Conservation (phyloP, 1,140 invertebrate species). For the Telenomus remus region DNA sequence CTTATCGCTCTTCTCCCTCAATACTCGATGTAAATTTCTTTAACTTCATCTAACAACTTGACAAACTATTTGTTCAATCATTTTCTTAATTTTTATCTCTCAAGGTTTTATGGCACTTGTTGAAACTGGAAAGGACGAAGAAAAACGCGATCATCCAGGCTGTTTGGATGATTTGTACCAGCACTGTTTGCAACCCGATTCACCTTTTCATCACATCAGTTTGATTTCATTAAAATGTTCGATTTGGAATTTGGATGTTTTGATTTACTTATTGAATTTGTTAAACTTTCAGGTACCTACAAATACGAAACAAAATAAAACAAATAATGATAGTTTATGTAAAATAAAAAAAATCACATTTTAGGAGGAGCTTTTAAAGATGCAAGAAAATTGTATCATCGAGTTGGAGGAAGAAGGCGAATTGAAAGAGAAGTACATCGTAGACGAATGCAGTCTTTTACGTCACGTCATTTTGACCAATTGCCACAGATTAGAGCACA, state of each 20-base stretch:
- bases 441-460: conserved; percentile 67
- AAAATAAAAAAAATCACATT: conserved; percentile 10
- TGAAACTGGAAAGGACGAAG: conserved; percentile 46
- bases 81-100: neutral
- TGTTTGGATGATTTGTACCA: conserved; percentile 66
- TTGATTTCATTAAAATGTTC: conserved; percentile 65
- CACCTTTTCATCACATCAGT: conserved; percentile 67
- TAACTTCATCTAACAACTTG: too few relatives aligned
- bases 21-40: conserved; percentile 66
- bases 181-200: conserved; percentile 62
- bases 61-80: neutral
- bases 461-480: conserved; percentile 66
- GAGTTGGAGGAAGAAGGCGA: conserved; percentile 47
- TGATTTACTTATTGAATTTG: conserved; percentile 63
- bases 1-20: conserved; percentile 67
- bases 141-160: conserved; percentile 62
- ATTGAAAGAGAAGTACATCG: conserved; percentile 54
- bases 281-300: conserved; percentile 67
- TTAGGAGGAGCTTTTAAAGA: conserved; percentile 65
- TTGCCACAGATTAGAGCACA: conserved; percentile 63
- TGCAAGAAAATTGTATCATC: conserved; percentile 63
- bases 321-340: conserved; percentile 1
- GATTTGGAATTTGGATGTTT: conserved; percentile 71
- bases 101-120: conserved; percentile 69
- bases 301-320: too few relatives aligned